Evolutionary conservation across 2,888 invertebrate species (phyloP).

Genomic region (Ramazzottius varieornatus): DNA sequence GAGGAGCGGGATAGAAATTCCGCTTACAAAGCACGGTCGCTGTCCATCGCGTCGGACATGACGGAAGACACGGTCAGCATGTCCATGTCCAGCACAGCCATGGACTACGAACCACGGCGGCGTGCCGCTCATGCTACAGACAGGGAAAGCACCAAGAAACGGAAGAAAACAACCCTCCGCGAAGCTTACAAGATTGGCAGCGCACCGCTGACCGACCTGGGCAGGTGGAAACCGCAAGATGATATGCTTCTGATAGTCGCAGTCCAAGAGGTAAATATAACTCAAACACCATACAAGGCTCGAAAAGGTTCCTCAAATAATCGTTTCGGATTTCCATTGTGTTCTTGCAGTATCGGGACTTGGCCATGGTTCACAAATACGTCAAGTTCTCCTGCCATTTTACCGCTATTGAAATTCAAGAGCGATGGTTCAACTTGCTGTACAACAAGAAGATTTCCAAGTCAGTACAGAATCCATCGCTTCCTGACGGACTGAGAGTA

Average conservation of each 20-base stretch:
- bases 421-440: conserved; percentile 77
- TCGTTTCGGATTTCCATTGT: neutral
- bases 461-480: conserved; percentile 8
- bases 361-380: conserved; percentile 47
- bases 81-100: neutral
- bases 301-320: neutral
- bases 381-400: conserved; percentile 87
- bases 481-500: neutral
- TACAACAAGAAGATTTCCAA: conserved; percentile 72
- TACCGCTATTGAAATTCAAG: conserved; percentile 68
- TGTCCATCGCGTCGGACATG: neutral
- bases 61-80: neutral
- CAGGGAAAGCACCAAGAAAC: neutral
- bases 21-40: neutral
- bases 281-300: no score
- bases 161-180: neutral
- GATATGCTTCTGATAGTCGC: conserved; percentile 76
- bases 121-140: neutral
- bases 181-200: neutral
- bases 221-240: conserved; percentile 89
- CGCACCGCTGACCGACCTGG: conserved; percentile 24
- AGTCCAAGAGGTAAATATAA: conserved; percentile 44
- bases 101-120: neutral
- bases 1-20: no score
- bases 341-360: conserved; percentile 30